These are phyloP conservation scores for Rafetus swinhoei DNA, from an alignment of 2,113 vertebrate species.

Conservation along the genomic window DNA sequence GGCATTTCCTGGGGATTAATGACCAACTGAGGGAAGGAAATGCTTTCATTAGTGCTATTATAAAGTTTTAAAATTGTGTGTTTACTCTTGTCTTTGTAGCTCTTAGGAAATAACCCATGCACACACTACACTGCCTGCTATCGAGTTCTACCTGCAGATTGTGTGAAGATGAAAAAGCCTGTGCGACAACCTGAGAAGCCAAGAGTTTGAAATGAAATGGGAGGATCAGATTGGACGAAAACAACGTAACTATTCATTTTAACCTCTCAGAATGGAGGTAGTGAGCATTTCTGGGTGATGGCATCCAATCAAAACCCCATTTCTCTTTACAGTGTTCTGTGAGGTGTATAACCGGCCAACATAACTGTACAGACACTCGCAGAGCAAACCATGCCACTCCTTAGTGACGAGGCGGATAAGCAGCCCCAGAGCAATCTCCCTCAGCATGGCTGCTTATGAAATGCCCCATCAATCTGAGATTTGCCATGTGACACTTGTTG, in stretches of 20 bases:
- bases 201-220: background rate
- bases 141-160: accelerated
- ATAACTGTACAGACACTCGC: background rate
- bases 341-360: background rate
- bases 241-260: background rate
- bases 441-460: background rate
- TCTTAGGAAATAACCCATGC: background rate
- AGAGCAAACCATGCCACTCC: background rate
- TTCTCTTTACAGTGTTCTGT: background rate
- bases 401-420: background rate
- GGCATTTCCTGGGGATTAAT: constrained; percentile 37
- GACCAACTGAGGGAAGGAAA: constrained; percentile 46
- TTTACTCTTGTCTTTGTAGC: constrained; percentile 38
- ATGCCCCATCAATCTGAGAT: background rate
- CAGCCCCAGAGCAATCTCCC: background rate
- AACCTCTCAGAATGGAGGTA: background rate
- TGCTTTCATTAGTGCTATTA: background rate
- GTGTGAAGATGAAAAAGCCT: background rate
- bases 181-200: background rate
- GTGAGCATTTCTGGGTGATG: background rate
- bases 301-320: background rate
- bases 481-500: background rate
- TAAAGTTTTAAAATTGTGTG: constrained; percentile 26
- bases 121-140: background rate
- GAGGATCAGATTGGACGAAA: background rate